Percentiles rank a stretch among this genome's conserved stretches.
phyloP scores from a whole-genome alignment of 2,113 vertebrate species.

The Salvator merianae region DNA sequence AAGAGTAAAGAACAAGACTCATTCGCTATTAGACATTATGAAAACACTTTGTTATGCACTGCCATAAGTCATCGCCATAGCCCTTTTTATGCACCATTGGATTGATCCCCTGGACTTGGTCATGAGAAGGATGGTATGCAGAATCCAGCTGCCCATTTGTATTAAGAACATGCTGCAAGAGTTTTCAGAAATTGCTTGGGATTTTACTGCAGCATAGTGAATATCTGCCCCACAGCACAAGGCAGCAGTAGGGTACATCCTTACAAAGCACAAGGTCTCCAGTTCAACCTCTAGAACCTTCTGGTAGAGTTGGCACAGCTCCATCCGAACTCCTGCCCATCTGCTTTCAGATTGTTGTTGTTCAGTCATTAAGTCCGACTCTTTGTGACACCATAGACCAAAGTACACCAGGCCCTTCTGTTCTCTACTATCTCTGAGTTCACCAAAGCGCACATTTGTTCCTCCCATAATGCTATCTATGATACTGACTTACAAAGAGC shows the following conservation, averaged over 20 bases:
- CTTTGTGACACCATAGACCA: too few species aligned
- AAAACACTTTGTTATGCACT: fast-evolving
- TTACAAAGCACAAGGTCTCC: neutral
- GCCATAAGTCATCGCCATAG: neutral
- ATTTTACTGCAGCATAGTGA: neutral
- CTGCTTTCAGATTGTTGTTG: too few species aligned
- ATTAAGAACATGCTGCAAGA: neutral
- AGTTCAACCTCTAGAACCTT: neutral
- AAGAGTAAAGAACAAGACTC: neutral
- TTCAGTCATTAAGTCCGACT: neutral
- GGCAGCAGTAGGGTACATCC: neutral
- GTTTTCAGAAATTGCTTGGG: neutral
- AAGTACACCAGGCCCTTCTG: too few species aligned
- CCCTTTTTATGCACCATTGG: neutral
- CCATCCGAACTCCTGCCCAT: neutral
- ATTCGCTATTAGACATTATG: neutral
- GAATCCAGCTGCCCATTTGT: neutral
- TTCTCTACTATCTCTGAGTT: neutral
- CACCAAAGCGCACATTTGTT: too few species aligned
- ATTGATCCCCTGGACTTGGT: neutral
- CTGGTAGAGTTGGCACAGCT: neutral
- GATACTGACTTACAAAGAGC: too few species aligned
- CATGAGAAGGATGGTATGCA: fast-evolving
- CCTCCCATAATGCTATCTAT: too few species aligned
- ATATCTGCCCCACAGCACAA: neutral